Evolutionary conservation across 2,797 vertebrate species (phyloP), one percentile per base, ranked within the genome.

Genomic region (Darevskia nairensis): DNA sequence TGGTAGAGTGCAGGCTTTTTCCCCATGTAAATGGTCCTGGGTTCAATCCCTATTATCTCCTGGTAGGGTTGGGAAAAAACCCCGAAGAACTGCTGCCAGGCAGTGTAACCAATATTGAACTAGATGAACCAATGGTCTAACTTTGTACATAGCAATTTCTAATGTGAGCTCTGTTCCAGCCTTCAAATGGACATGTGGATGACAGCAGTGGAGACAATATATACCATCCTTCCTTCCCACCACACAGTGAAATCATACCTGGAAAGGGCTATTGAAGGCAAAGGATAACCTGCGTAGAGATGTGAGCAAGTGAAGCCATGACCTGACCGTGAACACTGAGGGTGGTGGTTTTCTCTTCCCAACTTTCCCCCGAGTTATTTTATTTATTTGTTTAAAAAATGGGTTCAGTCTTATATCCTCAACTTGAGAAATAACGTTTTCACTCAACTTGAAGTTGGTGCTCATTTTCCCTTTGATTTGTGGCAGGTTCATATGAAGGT

Each of bases 401-500:
- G 41, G 46, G 23, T 8, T 89, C 72, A 72, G 78, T 6, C 4
- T 85, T 74, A 89, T 91, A 89, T 23, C 27, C 13, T 10, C 88
- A 64, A 61, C 32, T 13, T 78, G 44, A 88, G 80, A 79, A 41
- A 55, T 84, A 35, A 39, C 84, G 59, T 89, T 89, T 92, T 89
- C 32, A 6, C 50, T 88, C n/a, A 11, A 7, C 87, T 92, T 29
- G 1, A 77, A 80, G 80, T 77, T 13, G 88, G 25, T 55, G 68
- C 2, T 85, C 44, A 75, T 88, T 86, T 86, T 75, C 9, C 8
- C 15, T 84, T 89, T 76, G 50, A 82, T 88, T 93, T 91, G 79
- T 86, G 85, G 76, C 41, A 83, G 29, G 59, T 41, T 79, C 90
- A 39, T 39, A 68, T 79, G 32, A 84, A 21, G 61, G 88, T 59